Evolutionary conservation across 2,888 invertebrate genomes (phyloP).

Genomic region (Kryphioiulus occultus): DNA sequence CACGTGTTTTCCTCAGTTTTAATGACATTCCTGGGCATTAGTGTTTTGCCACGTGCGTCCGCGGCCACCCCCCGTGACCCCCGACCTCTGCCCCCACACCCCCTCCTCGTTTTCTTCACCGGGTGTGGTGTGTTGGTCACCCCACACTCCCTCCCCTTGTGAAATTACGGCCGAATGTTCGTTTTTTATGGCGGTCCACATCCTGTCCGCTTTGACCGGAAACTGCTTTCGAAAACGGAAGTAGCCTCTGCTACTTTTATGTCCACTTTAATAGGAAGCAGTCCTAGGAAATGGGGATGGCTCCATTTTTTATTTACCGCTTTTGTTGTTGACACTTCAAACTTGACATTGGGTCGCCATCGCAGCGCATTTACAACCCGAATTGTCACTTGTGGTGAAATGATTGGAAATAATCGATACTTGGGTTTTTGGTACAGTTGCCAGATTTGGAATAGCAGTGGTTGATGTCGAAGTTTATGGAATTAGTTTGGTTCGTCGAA

Average conservation of each 20-base stretch:
- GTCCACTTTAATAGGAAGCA: not conserved
- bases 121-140: too few species aligned
- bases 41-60: constrained; percentile 31
- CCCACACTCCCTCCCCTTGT: not conserved
- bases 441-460: not conserved
- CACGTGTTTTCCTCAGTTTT: constrained; percentile 14
- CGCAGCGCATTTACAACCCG: not conserved
- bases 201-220: not conserved
- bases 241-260: constrained; percentile 26
- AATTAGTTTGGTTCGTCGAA: too few species aligned
- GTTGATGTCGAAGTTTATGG: too few species aligned
- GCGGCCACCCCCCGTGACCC: constrained; percentile 26
- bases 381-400: not conserved
- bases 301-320: not conserved
- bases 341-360: constrained; percentile 26
- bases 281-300: not conserved
- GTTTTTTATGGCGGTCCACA: constrained; percentile 2
- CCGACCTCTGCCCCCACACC: not conserved
- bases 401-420: not conserved
- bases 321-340: constrained; percentile 12
- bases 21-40: constrained; percentile 25
- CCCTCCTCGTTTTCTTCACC: not conserved
- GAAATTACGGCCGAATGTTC: not conserved
- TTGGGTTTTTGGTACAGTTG: not conserved
- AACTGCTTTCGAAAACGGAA: constrained; percentile 19